phyloP scores from a whole-genome alignment of 2,113 vertebrate genomes.

The Dasypus novemcinctus region DNA sequence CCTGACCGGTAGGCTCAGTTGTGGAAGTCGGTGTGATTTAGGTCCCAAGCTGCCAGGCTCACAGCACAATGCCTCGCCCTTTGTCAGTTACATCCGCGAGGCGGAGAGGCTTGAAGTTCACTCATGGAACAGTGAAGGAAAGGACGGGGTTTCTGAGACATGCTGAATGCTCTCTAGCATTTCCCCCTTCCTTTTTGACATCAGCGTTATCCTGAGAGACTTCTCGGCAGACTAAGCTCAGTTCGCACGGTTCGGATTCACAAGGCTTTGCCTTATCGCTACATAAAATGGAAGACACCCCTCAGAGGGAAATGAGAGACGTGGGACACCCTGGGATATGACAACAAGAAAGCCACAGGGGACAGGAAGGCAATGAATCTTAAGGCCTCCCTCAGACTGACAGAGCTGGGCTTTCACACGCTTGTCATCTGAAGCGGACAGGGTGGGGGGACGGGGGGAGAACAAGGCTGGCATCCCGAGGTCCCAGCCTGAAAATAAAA shows the following conservation, averaged over 20 bases:
- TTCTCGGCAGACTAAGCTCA: constrained; percentile 35
- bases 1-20: neutral
- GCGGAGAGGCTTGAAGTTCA: constrained; percentile 60
- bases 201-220: constrained; percentile 61
- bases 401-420: constrained; percentile 36
- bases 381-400: neutral
- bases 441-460: constrained; percentile 1
- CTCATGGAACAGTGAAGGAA: neutral
- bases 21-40: neutral
- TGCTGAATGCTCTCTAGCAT: constrained; percentile 24
- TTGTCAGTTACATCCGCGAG: neutral
- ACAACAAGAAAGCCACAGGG: neutral
- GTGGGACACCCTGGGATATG: constrained; percentile 18
- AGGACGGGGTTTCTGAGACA: constrained; percentile 57
- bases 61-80: neutral
- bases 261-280: constrained; percentile 60
- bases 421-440: constrained; percentile 52
- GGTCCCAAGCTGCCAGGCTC: neutral
- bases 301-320: constrained; percentile 44
- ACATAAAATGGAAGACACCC: constrained; percentile 66
- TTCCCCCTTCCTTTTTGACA: constrained; percentile 33
- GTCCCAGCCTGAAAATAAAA: neutral
- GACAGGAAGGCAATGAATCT: constrained; percentile 43
- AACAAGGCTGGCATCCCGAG: constrained; percentile 19
- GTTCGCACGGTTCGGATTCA: constrained; percentile 31